A percentile compares a stretch with the other conserved stretches of the same genome.
Conservation (phyloP, 2,797 vertebrate species). For the Brachyalestes nurse region DNA sequence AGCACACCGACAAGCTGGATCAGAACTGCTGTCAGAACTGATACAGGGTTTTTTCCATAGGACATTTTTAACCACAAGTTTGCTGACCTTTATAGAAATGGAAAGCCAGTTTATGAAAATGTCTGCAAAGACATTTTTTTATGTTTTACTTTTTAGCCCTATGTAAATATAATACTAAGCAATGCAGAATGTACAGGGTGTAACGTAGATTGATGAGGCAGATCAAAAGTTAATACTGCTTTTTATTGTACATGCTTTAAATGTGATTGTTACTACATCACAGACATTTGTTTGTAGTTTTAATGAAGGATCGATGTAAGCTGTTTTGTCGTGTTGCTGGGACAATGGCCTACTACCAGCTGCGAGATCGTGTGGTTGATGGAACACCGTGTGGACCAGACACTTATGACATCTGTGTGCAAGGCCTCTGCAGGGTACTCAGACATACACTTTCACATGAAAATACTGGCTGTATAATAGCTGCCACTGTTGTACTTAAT, state of each 20-base stretch:
- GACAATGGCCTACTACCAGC: slow-evolving; percentile 92
- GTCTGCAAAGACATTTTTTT: no score
- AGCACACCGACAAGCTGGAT: no score
- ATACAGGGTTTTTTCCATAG: no score
- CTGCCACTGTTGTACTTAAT: neutral
- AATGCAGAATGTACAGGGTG: no score
- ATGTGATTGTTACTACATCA: neutral
- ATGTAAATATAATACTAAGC: no score
- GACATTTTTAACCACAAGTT: no score
- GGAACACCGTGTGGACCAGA: slow-evolving; percentile 93
- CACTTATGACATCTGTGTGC: slow-evolving; percentile 95
- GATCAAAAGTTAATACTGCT: neutral
- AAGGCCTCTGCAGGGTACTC: slow-evolving; percentile 95
- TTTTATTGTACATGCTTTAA: neutral
- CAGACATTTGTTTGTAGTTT: slow-evolving; percentile 77
- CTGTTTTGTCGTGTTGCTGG: slow-evolving; percentile 95
- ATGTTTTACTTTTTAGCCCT: no score
- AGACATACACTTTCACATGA: neutral
- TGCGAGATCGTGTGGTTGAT: slow-evolving; percentile 92
- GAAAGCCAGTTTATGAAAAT: no score
- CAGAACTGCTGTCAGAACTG: no score
- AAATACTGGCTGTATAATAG: neutral
- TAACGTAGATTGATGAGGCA: neutral
- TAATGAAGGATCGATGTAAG: slow-evolving; percentile 97
- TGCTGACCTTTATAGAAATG: no score